Evolutionary conservation across 2,113 vertebrate genomes (phyloP).

Genomic region (Prinia subflava): DNA sequence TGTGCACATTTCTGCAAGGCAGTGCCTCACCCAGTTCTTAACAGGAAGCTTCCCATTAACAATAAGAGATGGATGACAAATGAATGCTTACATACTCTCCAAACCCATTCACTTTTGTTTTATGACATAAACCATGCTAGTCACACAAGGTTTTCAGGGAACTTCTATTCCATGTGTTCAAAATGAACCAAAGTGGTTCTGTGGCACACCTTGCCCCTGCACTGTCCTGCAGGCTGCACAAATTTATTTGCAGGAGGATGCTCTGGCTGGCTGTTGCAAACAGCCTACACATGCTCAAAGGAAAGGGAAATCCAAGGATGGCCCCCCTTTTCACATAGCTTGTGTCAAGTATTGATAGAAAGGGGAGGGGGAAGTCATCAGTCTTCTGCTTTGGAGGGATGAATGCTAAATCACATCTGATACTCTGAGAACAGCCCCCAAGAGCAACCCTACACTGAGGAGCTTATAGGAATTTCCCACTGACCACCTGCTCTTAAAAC

Average conservation of each 20-base stretch:
- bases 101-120: slow-evolving; percentile 18
- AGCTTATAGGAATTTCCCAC: slow-evolving; percentile 69
- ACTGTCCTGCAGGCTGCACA: background rate
- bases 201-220: background rate
- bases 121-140: background rate
- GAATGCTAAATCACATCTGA: background rate
- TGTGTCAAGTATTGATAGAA: background rate
- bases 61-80: slow-evolving; percentile 9
- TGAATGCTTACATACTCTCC: background rate
- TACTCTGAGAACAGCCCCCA: background rate
- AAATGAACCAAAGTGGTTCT: background rate
- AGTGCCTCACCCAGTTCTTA: slow-evolving; percentile 35
- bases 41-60: slow-evolving; percentile 48
- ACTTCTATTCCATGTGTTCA: background rate
- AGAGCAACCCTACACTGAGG: slow-evolving; percentile 8
- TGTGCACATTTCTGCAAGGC: slow-evolving; percentile 10
- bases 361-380: background rate
- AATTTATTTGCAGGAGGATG: background rate
- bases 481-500: slow-evolving; percentile 66
- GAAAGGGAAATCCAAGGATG: background rate
- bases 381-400: background rate
- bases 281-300: background rate
- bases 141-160: background rate
- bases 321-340: background rate
- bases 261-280: background rate